phyloP scores from a whole-genome alignment of 2,888 invertebrate species.

The Drosophila ochracea region DNA sequence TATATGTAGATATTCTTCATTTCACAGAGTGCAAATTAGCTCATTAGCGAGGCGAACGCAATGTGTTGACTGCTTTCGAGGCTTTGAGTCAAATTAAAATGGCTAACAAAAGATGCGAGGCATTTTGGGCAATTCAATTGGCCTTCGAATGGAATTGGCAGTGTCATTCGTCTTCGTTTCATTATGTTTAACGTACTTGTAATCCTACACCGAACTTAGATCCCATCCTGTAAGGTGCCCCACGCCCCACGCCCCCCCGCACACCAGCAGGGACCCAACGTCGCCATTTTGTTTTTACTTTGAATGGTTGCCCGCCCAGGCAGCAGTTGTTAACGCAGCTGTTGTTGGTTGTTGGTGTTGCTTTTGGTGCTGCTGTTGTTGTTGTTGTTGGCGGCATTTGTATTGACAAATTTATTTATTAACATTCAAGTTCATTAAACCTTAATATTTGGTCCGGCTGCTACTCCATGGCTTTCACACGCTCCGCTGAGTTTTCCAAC shows the following conservation, averaged over 20 bases:
- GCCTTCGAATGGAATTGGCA: constrained; percentile 5
- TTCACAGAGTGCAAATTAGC: constrained; percentile 16
- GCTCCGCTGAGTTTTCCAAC: constrained; percentile 43
- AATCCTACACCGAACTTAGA: constrained; percentile 30
- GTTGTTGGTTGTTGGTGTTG: constrained; percentile 16
- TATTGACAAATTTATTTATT: constrained; percentile 80
- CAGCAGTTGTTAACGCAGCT: constrained; percentile 39
- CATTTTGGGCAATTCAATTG: constrained; percentile 19
- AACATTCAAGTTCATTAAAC: constrained; percentile 79
- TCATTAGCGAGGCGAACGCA: constrained; percentile 31
- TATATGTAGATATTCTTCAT: neutral
- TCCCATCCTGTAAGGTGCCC: neutral
- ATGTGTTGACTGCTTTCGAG: constrained; percentile 48
- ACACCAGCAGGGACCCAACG: constrained; percentile 4
- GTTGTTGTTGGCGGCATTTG: constrained; percentile 33
- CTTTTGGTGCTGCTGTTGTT: constrained; percentile 16
- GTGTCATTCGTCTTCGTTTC: constrained; percentile 72
- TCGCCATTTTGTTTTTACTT: constrained; percentile 51
- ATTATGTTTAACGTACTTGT: constrained; percentile 54
- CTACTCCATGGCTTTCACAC: constrained; percentile 52
- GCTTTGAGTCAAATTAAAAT: neutral
- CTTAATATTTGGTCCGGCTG: constrained; percentile 56
- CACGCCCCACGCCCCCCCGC: too few species aligned
- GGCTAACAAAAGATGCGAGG: neutral
- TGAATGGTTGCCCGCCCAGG: constrained; percentile 25